A percentile compares a stretch with the other conserved stretches of the same genome.
These are phyloP conservation scores for Athalia cordata DNA, from an alignment of 2,888 invertebrate genomes.

Conservation along the genomic window DNA sequence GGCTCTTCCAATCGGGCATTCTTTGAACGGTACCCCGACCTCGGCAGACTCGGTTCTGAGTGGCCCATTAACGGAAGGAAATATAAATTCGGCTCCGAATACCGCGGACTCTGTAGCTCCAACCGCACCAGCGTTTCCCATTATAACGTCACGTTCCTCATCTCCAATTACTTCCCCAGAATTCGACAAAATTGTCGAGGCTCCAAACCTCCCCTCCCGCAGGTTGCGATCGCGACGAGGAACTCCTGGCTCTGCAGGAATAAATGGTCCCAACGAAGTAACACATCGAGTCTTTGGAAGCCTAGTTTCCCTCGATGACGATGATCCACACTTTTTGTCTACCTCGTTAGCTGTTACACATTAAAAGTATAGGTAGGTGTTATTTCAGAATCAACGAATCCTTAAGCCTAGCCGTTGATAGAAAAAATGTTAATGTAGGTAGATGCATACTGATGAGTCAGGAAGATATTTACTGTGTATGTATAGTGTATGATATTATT, in stretches of 20 bases:
- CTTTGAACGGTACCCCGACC: slow-evolving; percentile 54
- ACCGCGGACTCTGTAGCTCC: slow-evolving; percentile 62
- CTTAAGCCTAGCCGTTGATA: not conserved
- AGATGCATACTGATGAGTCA: no score
- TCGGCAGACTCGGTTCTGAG: slow-evolving; percentile 64
- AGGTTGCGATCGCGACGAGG: slow-evolving; percentile 4
- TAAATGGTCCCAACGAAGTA: slow-evolving; percentile 5
- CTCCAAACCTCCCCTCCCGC: not conserved
- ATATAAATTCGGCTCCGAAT: slow-evolving; percentile 56
- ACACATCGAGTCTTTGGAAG: slow-evolving; percentile 70
- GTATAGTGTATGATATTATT: no score
- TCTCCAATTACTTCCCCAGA: slow-evolving; percentile 57
- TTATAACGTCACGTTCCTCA: slow-evolving; percentile 54
- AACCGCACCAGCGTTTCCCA: slow-evolving; percentile 58
- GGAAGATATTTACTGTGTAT: no score
- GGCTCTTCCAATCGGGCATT: slow-evolving; percentile 55
- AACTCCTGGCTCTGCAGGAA: slow-evolving; percentile 25
- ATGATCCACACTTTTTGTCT: slow-evolving; percentile 55
- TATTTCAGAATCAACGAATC: not conserved
- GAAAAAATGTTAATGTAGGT: not conserved
- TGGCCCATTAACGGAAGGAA: slow-evolving; percentile 58
- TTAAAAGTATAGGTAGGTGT: not conserved
- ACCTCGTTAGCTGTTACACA: slow-evolving; percentile 31
- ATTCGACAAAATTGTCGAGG: slow-evolving; percentile 46
- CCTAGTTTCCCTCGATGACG: slow-evolving; percentile 69